Base-by-base conservation (phyloP, 2,113 vertebrate genomes). In the Synodontis membranacea region DNA sequence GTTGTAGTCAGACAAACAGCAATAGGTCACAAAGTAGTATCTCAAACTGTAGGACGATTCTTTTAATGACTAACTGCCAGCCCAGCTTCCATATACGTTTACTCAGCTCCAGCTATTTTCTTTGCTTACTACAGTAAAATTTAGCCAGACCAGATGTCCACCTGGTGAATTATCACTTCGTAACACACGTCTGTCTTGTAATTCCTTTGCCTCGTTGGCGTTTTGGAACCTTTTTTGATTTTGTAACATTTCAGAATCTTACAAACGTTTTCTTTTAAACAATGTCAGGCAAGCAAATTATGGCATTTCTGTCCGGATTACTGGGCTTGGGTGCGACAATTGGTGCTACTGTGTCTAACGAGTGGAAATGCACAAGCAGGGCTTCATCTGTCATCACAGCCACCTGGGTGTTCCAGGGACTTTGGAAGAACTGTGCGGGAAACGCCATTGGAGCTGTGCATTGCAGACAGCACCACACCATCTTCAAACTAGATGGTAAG, bases 391-490 rank as follows among this genome's bases (percentile, higher is more conserved):
- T 99, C 89, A 98, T 99, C 89, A 98, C 97, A 0, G 97, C 96
- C 5, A 98, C 97, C 5, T 99, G 97, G 97, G 94, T 99, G 81
- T 97, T 97, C 87, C 97, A 99, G 92, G 97, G 97, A 54, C 94
- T 99, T 80, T 98, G 97, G 97, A 97, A 96, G 94, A 97, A 96
- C 93, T 99, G 97, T 84, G 97, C 96, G 2, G 97, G 97, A 34
- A 99, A 98, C 0, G 97, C 97, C 0, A 90, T 98, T 86, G 97
- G 97, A 48, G 95, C 97, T 68, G 95, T 98, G 91, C 97, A 98
- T 85, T 99, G 97, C 93, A 92, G 94, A 89, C 93, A 92, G 21
- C 97, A 99, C 89, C 95, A 97, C 10, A 97, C 96, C 14, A 94
- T 99, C 92, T 94, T 99, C 90, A 94, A 94, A 92, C 93, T 97